phyloP scores from a whole-genome alignment of 2,797 vertebrate genomes.

The Vultur gryphus region DNA sequence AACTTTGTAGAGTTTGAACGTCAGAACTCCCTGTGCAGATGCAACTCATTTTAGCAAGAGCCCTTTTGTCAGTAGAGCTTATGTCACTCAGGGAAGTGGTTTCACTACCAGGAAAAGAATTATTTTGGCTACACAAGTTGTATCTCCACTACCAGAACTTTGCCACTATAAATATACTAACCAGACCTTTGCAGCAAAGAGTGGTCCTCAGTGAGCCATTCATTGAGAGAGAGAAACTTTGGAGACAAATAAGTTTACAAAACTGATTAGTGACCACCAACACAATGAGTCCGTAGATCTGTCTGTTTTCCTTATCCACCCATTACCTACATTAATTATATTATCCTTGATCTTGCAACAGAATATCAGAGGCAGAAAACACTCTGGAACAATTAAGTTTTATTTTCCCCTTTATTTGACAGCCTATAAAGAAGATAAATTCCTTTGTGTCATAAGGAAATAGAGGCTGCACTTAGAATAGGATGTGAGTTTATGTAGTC shows the following conservation, averaged over 20 bases:
- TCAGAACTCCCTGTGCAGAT: slow-evolving; percentile 7
- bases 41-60: neutral
- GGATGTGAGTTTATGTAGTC: neutral
- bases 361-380: neutral
- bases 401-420: neutral
- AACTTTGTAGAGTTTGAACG: neutral
- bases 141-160: neutral
- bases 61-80: neutral
- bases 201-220: neutral
- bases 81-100: neutral
- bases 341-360: neutral
- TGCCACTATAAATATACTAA: neutral
- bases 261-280: neutral
- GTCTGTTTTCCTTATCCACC: neutral
- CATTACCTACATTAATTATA: neutral
- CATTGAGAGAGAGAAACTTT: neutral
- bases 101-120: neutral
- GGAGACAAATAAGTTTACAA: neutral
- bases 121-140: neutral
- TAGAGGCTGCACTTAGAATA: neutral
- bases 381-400: neutral
- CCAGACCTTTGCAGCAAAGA: neutral
- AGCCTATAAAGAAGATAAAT: neutral
- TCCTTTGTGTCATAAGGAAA: neutral
- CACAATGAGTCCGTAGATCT: neutral